Base-by-base conservation (phyloP, 2,113 vertebrate genomes). In the Columbina picui region DNA sequence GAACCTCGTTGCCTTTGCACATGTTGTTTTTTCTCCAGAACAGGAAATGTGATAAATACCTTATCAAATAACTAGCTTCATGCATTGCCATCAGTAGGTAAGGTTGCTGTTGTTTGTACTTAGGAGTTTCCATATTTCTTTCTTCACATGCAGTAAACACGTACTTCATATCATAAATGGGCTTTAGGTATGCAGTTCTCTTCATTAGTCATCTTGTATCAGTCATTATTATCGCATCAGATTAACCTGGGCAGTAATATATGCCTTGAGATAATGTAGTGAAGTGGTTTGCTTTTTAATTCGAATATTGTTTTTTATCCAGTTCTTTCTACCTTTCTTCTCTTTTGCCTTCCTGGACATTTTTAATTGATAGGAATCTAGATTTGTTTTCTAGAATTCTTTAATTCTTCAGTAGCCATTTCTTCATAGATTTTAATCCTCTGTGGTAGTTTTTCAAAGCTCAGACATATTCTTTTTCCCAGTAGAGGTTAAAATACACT, bases 271-370 rank as follows among this genome's bases (percentile, higher is more conserved):
- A 14, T 10, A 30, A n/a, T 3, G 5, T 12, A 57, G 14, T 29
- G 60, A 36, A 9, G 6, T 47, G 19, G 15, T 65, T 80, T 63
- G 36, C 7, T 77, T 81, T 71, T 13, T 41, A 39, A 14, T 45
- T 74, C 21, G 49, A 11, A 19, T 55, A 10, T 2, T 84, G 2
- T 1, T 9, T 47, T 61, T 71, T 10, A 63, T 43, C 14, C 29
- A 1, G 0, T 41, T 61, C 4, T 67, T 76, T 23, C 8, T 41
- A 0, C 9, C 12, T 56, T 90, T 69, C 9, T 80, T 2, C 14
- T 77, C 7, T 30, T 41, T 10, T 1, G 1, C 69, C 39, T 27
- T 52, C 2, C 1, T 67, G 61, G 12, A 9, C 6, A 1, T 57
- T 75, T 81, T 67, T 25, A 45, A 5, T 39, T 6, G 2, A 3